phyloP scores from a whole-genome alignment of 2,888 invertebrate species.

The Eristalis arbustorum region DNA sequence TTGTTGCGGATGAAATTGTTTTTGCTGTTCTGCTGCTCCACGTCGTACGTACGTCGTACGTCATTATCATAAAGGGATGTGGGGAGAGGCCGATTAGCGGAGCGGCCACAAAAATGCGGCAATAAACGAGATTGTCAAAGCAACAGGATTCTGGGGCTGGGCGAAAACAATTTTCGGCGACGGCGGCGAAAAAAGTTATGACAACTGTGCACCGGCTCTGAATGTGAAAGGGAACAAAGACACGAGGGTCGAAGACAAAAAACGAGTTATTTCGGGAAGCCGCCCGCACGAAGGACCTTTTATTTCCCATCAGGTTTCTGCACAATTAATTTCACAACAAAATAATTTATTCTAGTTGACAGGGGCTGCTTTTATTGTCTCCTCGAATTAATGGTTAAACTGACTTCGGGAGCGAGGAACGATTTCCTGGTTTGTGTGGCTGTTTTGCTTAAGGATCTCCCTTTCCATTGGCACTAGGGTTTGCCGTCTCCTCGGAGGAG shows the following conservation, averaged over 20 bases:
- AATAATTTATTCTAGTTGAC: constrained; percentile 64
- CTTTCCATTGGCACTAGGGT: background rate
- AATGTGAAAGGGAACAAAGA: background rate
- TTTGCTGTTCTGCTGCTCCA: background rate
- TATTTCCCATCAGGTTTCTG: constrained; percentile 54
- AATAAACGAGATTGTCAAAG: constrained; percentile 13
- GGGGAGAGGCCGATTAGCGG: constrained; percentile 15
- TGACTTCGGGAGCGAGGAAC: constrained; percentile 23
- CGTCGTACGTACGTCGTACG: background rate
- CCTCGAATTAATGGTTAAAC: constrained; percentile 61
- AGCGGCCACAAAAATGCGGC: constrained; percentile 42
- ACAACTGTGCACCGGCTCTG: background rate
- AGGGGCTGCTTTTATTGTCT: constrained; percentile 65
- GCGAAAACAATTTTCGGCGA: background rate
- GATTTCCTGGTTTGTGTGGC: constrained; percentile 14
- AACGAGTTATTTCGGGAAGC: constrained; percentile 34
- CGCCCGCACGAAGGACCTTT: constrained; percentile 40
- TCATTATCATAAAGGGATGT: background rate
- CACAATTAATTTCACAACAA: constrained; percentile 58
- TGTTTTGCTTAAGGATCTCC: constrained; percentile 8
- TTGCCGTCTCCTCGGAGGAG: background rate
- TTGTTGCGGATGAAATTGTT: background rate
- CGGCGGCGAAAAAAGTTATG: constrained; percentile 10
- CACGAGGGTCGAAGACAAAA: background rate
- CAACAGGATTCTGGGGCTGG: constrained; percentile 23